These are phyloP conservation scores for Pan troglodytes DNA, from an alignment of 2,113 vertebrate genomes.

Conservation along the genomic window NHGRI_mPanTro3-v2.1_pri NC_072408.2:94420001-94420500, in stretches of 20 bases:
- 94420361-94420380: too few relatives aligned
- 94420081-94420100: not conserved
- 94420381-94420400: too few relatives aligned
- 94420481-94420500: too few relatives aligned
- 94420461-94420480: too few relatives aligned
- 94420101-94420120: not conserved
- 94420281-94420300: too few relatives aligned
- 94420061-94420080: not conserved
- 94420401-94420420: too few relatives aligned
- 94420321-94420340: too few relatives aligned
- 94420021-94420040: not conserved
- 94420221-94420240: not conserved
- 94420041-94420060: not conserved
- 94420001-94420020: not conserved
- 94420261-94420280: too few relatives aligned
- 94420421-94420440: too few relatives aligned
- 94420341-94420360: too few relatives aligned
- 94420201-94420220: not conserved
- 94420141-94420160: not conserved
- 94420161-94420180: not conserved
- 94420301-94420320: too few relatives aligned
- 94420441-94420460: too few relatives aligned
- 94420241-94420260: not conserved
- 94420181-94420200: not conserved
- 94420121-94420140: not conserved